These are phyloP conservation scores for Acronicta psi DNA, from an alignment of 2,888 invertebrate genomes.

Conservation along the genomic window DNA sequence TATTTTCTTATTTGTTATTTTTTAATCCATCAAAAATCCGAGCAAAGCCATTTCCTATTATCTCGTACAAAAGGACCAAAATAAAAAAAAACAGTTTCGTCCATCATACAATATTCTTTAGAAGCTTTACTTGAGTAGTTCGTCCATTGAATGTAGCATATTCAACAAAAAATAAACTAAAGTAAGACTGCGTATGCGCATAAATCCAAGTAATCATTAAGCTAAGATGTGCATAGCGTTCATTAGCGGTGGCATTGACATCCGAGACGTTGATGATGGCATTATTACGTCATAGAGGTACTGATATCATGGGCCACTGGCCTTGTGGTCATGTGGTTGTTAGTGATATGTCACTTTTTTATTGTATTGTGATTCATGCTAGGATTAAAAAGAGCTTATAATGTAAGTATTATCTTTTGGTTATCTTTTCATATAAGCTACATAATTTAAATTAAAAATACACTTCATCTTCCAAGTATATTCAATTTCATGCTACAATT, in stretches of 20 bases:
- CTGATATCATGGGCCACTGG: slow-evolving; percentile 25
- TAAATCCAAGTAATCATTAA: slow-evolving; percentile 33
- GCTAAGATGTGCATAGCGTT: slow-evolving; percentile 34
- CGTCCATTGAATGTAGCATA: too few species aligned
- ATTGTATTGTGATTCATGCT: background rate
- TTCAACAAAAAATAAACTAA: too few species aligned
- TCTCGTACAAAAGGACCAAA: slow-evolving; percentile 11
- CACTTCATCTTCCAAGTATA: too few species aligned
- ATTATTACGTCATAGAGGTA: slow-evolving; percentile 56
- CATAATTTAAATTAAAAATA: too few species aligned
- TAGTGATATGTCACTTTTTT: background rate
- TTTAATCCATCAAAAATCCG: too few species aligned
- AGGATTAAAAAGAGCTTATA: background rate
- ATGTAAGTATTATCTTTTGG: background rate
- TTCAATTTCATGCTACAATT: too few species aligned
- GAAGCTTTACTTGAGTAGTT: too few species aligned
- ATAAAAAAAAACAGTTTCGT: too few species aligned
- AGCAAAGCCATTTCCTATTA: too few species aligned
- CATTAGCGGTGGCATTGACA: slow-evolving; percentile 59
- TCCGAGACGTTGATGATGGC: slow-evolving; percentile 58
- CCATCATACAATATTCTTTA: too few species aligned
- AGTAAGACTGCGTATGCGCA: background rate
- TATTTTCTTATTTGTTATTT: too few species aligned
- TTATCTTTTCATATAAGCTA: background rate
- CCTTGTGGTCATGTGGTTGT: slow-evolving; percentile 29